phyloP scores from a whole-genome alignment of 2,888 invertebrate genomes.

The Hirudinaria manillensis region DNA sequence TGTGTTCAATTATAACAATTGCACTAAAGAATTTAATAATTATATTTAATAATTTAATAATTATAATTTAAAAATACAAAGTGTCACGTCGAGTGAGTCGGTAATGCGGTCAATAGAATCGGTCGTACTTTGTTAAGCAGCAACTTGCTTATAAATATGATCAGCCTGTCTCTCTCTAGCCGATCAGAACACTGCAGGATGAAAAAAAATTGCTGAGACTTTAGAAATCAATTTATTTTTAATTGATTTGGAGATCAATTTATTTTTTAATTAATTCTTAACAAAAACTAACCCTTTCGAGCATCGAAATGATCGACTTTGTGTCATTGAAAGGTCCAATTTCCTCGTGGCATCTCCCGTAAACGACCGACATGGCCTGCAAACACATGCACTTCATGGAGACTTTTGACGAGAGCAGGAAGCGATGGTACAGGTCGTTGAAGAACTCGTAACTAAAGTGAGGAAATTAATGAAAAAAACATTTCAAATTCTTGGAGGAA shows the following conservation, averaged over 20 bases:
- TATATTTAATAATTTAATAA: too few species aligned
- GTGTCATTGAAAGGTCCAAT: slow-evolving; percentile 96
- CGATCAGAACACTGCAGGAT: slow-evolving; percentile 71
- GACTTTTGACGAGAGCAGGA: slow-evolving; percentile 78
- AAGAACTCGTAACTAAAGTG: slow-evolving; percentile 72
- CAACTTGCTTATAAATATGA: slow-evolving; percentile 83
- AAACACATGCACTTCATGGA: slow-evolving; percentile 96
- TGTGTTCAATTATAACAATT: too few species aligned
- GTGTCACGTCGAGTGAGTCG: too few species aligned
- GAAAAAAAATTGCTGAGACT: not conserved
- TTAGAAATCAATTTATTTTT: too few species aligned
- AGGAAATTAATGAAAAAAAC: not conserved
- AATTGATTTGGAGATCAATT: not conserved
- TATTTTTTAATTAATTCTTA: not conserved
- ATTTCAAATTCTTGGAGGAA: not conserved
- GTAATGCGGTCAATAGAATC: too few species aligned
- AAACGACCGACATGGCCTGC: slow-evolving; percentile 95
- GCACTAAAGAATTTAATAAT: too few species aligned
- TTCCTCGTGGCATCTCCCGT: slow-evolving; percentile 88
- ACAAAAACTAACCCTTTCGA: slow-evolving; percentile 69
- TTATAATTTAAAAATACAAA: too few species aligned
- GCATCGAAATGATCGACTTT: slow-evolving; percentile 87
- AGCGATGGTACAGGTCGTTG: slow-evolving; percentile 95
- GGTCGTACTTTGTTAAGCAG: slow-evolving; percentile 69
- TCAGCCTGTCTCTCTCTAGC: slow-evolving; percentile 83